Conservation (phyloP, 2,797 vertebrate genomes). For the Cheracebus regulus region DNA sequence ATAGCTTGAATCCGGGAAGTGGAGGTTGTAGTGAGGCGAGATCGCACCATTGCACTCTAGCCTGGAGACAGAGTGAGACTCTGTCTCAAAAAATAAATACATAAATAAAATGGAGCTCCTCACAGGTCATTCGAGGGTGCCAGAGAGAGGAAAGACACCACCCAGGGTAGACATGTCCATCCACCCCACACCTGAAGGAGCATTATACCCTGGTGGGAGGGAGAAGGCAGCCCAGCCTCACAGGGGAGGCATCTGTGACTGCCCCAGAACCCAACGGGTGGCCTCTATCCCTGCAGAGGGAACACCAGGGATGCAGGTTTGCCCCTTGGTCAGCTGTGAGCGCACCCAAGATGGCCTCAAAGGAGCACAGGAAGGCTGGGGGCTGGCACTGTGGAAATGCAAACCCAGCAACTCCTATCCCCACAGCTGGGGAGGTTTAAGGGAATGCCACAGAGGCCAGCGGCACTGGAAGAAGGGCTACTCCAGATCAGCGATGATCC, state of each 20-base stretch:
- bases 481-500: neutral
- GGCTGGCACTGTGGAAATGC: neutral
- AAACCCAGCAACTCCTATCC: neutral
- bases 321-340: neutral
- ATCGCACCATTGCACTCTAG: too few species aligned
- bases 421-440: too few species aligned
- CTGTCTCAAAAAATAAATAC: too few species aligned
- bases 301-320: neutral
- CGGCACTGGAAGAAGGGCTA: neutral
- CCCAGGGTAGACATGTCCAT: neutral
- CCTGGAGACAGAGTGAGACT: too few species aligned
- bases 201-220: neutral
- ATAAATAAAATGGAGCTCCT: neutral
- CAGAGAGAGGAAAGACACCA: neutral
- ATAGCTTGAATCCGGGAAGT: too few species aligned
- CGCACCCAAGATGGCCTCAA: neutral
- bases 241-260: rapidly evolving
- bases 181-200: neutral
- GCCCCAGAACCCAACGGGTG: neutral
- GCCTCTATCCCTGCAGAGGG: neutral
- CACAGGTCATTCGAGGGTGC: neutral
- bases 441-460: rapidly evolving
- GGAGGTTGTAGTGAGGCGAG: too few species aligned
- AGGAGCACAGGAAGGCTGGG: neutral
- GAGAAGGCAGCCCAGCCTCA: neutral